Conservation (phyloP, 2,797 vertebrate species). For the Phrynocephalus forsythii region DNA sequence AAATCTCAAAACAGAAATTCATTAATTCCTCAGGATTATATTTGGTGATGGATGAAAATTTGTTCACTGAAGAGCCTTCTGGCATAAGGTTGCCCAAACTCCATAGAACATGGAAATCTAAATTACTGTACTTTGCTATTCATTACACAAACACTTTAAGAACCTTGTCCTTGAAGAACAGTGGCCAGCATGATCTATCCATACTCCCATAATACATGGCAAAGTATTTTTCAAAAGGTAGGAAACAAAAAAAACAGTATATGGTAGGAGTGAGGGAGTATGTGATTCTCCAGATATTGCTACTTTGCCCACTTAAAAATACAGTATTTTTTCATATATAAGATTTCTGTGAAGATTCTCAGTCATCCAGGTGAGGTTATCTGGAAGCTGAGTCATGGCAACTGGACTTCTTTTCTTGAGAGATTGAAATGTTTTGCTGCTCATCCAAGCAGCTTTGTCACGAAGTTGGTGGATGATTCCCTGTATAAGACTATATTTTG, state of each 20-base stretch:
- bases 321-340: too few relatives aligned
- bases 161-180: background rate
- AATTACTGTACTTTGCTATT: background rate
- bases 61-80: background rate
- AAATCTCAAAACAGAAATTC: background rate
- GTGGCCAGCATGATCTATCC: background rate
- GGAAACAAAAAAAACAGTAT: background rate
- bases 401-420: too few relatives aligned
- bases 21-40: background rate
- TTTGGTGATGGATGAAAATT: background rate
- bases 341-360: too few relatives aligned
- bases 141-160: background rate
- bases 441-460: too few relatives aligned
- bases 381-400: too few relatives aligned
- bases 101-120: background rate
- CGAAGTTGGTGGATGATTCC: too few relatives aligned
- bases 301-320: background rate
- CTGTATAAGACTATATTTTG: too few relatives aligned
- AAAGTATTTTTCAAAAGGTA: background rate
- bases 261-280: too few relatives aligned
- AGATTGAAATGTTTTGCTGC: too few relatives aligned
- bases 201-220: background rate
- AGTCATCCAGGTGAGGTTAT: too few relatives aligned
- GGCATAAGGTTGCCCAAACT: background rate
- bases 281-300: background rate